Evolutionary conservation across 2,888 invertebrate species (phyloP), one percentile per base, ranked within the genome.

Genomic region (Bugulina stolonifera): DNA sequence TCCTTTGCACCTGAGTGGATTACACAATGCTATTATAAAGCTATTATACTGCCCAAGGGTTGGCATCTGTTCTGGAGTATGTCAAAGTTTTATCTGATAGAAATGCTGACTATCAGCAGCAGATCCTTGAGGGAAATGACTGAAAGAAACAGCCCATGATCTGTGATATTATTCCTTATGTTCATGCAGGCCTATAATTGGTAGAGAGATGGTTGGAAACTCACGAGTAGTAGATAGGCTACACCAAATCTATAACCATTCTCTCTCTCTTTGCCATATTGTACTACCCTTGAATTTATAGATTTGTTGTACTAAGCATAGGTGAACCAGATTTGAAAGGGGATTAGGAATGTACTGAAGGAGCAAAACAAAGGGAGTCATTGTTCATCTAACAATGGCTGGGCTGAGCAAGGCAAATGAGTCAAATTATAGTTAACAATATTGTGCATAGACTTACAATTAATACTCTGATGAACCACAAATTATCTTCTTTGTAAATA

Each of bases 211-310:
- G n/a, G n/a, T n/a, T n/a, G n/a, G n/a, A n/a, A n/a, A n/a, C n/a
- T n/a, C n/a, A n/a, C n/a, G n/a, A n/a, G n/a, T n/a, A n/a, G n/a
- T n/a, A n/a, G n/a, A n/a, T n/a, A n/a, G n/a, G n/a, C n/a, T n/a
- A n/a, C n/a, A n/a, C n/a, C n/a, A n/a, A n/a, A n/a, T n/a, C n/a
- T n/a, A n/a, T n/a, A n/a, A n/a, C n/a, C n/a, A n/a, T n/a, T n/a
- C n/a, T n/a, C n/a, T n/a, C n/a, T n/a, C n/a, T n/a, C n/a, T n/a
- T n/a, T n/a, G n/a, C n/a, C n/a, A 14, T 29, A 72, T 27, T 43
- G 25, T 52, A 34, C 32, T 57, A 34, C 29, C 72, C 35, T 73
- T 69, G 75, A 25, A 69, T 57, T 69, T 73, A n/a, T n/a, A n/a
- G n/a, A n/a, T n/a, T n/a, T n/a, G n/a, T n/a, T n/a, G n/a, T n/a